These are phyloP conservation scores for Lucifuga dentata DNA, from an alignment of 2,113 vertebrate species.

Conservation along the genomic window DNA sequence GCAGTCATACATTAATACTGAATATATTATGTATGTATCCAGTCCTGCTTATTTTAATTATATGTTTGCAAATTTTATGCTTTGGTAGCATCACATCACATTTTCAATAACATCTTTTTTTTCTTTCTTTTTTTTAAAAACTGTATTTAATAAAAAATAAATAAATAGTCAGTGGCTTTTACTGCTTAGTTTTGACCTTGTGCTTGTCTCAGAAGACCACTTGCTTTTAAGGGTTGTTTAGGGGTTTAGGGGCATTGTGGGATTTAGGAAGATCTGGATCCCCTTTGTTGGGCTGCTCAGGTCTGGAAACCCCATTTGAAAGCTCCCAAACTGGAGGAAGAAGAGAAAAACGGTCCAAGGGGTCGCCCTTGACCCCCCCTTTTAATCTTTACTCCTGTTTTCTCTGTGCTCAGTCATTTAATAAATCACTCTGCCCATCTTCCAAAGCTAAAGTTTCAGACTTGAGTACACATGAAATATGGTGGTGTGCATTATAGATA, in stretches of 20 bases:
- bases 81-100: too few relatives aligned
- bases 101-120: constrained; percentile 15
- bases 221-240: constrained; percentile 38
- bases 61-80: background rate
- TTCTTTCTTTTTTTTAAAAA: too few relatives aligned
- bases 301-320: constrained; percentile 71
- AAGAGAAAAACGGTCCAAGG: background rate
- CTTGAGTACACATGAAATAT: constrained; percentile 16
- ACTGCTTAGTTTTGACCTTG: constrained; percentile 9
- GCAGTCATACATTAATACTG: background rate
- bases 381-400: constrained; percentile 33
- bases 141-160: constrained; percentile 15
- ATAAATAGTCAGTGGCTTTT: constrained; percentile 8
- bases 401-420: constrained; percentile 10
- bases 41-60: constrained; percentile 16
- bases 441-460: constrained; percentile 31
- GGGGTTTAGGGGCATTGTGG: constrained; percentile 44
- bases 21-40: constrained; percentile 5
- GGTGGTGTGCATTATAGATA: background rate
- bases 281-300: background rate
- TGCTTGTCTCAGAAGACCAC: background rate
- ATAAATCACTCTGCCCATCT: constrained; percentile 46
- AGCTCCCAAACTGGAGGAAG: constrained; percentile 23
- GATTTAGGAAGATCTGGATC: constrained; percentile 40
- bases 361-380: constrained; percentile 11